A percentile compares a stretch with the other conserved stretches of the same genome.
phyloP scores from a whole-genome alignment of 1,140 invertebrate species.

The Triops cancriformis region DNA sequence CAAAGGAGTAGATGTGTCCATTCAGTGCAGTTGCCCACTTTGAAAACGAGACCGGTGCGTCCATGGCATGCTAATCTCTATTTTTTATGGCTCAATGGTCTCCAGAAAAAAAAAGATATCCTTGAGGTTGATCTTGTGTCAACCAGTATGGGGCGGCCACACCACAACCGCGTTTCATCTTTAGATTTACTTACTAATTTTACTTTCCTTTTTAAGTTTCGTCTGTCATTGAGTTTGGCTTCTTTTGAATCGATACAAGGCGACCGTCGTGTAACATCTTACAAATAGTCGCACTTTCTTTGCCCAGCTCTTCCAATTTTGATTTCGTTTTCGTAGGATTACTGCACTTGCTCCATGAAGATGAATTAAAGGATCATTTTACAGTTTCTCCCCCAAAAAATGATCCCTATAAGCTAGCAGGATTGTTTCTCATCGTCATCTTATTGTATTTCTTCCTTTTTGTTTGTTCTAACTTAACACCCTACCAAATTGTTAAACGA shows the following conservation, averaged over 20 bases:
- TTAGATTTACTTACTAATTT: not conserved
- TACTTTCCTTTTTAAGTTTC: not conserved
- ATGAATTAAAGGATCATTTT: too few species aligned
- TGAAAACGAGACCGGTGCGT: slow-evolving; percentile 6
- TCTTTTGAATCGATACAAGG: not conserved
- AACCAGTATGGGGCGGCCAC: not conserved
- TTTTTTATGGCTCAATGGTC: not conserved
- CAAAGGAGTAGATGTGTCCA: not conserved
- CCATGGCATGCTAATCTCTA: not conserved
- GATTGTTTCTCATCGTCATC: not conserved
- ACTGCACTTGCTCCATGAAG: too few species aligned
- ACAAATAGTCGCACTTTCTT: too few species aligned
- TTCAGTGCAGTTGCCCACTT: not conserved
- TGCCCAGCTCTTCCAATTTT: too few species aligned
- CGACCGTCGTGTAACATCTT: not conserved
- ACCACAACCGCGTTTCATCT: not conserved
- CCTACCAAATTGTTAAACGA: too few species aligned
- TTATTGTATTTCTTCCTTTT: not conserved
- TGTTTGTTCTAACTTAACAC: too few species aligned
- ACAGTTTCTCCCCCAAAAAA: too few species aligned
- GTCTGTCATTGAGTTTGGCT: not conserved
- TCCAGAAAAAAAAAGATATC: not conserved
- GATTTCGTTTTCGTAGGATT: too few species aligned
- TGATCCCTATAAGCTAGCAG: not conserved
- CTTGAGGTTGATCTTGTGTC: not conserved